Base-by-base conservation (phyloP, 1,140 invertebrate species). In the Gryllus bimaculatus region DNA sequence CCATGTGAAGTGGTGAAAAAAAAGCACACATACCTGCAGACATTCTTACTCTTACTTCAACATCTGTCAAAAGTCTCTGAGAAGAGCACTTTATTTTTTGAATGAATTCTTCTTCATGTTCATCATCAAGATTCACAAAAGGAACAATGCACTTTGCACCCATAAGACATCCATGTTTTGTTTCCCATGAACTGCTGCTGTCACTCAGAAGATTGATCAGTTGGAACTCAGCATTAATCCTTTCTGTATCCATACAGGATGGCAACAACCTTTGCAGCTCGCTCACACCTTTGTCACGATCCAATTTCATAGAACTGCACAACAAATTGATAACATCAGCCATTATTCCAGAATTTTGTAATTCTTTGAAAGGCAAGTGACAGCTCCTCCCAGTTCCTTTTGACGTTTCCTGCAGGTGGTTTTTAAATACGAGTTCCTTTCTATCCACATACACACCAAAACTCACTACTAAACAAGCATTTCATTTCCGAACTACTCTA, bases 41-140 rank as follows among this genome's bases (percentile, higher is more conserved):
- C 76, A 86, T 82, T 82, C 87, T 82, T 48, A 89, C 85, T 82
- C 87, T 81, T 48, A 85, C 86, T 84, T 88, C 87, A 20, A 82
- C 78, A 81, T 89, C 85, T 18, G 85, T 85, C 48, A 89, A 81
- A 8, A 85, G 82, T 49, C 82, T 82, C 73, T 86, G 76, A 13
- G 84, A 81, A 75, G 83, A 79, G 48, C 82, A 79, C 79, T 83
- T 83, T 8, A 86, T 80, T 26, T 80, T 81, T 12, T 82, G 74
- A 39, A 83, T 79, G 82, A 87, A 87, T 74, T 84, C 82, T 78
- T 82, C 81, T 12, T 85, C 83, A 47, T 75, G 74, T 78, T 82
- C 83, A 81, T 81, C 82, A 76, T 83, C 83, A 48, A 78, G 78
- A 80, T 83, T 81, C n/a, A 82, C 47, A 47, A 81, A 79, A 77